Base-by-base conservation (phyloP, 2,888 invertebrate species). In the Apodemia hepburni region DNA sequence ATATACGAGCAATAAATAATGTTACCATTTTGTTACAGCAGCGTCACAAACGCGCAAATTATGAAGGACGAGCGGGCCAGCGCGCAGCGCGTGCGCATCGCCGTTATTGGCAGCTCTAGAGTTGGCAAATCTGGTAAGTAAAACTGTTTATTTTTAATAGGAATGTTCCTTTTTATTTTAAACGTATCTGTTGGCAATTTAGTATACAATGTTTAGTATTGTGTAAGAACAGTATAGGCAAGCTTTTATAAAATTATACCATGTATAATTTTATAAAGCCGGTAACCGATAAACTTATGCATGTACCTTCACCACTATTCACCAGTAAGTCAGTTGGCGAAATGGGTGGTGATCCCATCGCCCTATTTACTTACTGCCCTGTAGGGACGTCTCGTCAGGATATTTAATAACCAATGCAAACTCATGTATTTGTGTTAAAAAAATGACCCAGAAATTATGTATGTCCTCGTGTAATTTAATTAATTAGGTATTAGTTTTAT, bases 121-220 rank as follows among this genome's bases (percentile, higher is more conserved):
- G 96, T 96, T 73, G 96, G 96, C 77, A 96, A 96, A 93, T 95
- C 96, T 83, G 96, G 95, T 96, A 91, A 93, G 87, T 64, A 63
- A 62, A 58, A 60, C 35, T 47, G 12, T 12, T 61, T 57, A 51
- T 61, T 29, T 51, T 51, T 51, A 18, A 51, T 54, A 54, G 49
- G 49, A 49, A 54, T 54, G 51, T 54, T 54, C 7, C 22, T 27
- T 49, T 64, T 51, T 65, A 65, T 66, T 63, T 63, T 63, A 54
- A 54, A 54, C 15, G 12, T 11, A 11, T 22, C 42, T 42, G 5
- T 42, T 15, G 42, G 5, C 42, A 42, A 42, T 42, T 42, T 5
- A 12, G 5, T 15, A 38, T 38, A 38, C 38, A 38, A 38, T 38
- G 12, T 38, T 38, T 42, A 15, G 3, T 15, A 42, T 15, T 42